Evolutionary conservation across 92 coral and sea anemone species (phyloP), one percentile per base, ranked within the genome.

Genomic region (Diadumene lineata): DNA sequence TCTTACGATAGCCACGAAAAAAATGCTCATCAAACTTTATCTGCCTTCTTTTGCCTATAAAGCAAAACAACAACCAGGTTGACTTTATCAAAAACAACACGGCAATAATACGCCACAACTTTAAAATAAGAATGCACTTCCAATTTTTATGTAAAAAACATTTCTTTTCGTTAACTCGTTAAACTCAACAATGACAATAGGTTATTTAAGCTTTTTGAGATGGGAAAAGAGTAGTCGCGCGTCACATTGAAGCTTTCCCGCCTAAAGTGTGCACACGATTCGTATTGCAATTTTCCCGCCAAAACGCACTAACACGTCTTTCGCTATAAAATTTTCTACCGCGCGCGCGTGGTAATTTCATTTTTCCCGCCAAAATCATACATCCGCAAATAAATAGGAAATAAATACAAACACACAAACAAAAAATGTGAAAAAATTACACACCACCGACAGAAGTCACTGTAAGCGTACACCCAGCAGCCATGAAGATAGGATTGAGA

Each of bases 401-500:
- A n/a, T n/a, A n/a, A n/a, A n/a, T n/a, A n/a, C n/a, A n/a, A n/a
- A n/a, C n/a, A n/a, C n/a, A n/a, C n/a, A n/a, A n/a, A n/a, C n/a
- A n/a, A n/a, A n/a, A n/a, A n/a, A n/a, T n/a, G 51, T 11, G n/a
- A 15, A 23, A 21, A 9, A 13, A 17, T 31, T 1, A 31, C 83
- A 17, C 64, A 90, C 97, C 97, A 77, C 86, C 88, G 69, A 76
- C 51, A n/a, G 92, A 79, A 6, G 92, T 83, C 11, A 91, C 83
- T 13, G 87, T 77, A 0, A 91, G 86, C 1, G 64, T 80, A 57
- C 97, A 84, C 28, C 92, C 91, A 8, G 90, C 81, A 1, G 92
- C 92, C 92, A 91, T 91, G 51, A 91, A 84, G 70, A 91, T 79
- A 33, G 92, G 97, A 58, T 84, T 91, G 32, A 91, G 80, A 64